Conservation (phyloP, 2,888 invertebrate genomes). For the Crossocerus cetratus region DNA sequence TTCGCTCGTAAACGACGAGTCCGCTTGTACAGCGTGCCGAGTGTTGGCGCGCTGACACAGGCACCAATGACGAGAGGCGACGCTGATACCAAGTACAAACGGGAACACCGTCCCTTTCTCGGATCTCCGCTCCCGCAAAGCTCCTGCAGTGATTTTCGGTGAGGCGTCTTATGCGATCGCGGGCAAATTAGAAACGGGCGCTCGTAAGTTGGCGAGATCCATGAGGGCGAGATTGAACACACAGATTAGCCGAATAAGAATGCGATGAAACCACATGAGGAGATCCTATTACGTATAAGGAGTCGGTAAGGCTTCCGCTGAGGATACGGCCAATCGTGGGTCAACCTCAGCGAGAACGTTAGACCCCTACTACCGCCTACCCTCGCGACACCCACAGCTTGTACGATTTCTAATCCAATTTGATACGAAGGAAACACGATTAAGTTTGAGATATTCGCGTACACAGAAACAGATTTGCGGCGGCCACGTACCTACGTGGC, state of each 20-base stretch:
- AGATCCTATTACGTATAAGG: slow-evolving; percentile 77
- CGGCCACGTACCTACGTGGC: background rate
- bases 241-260: slow-evolving; percentile 72
- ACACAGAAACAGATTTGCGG: slow-evolving; percentile 31
- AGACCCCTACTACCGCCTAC: slow-evolving; percentile 54
- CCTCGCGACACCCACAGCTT: slow-evolving; percentile 70
- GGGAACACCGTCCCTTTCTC: slow-evolving; percentile 6
- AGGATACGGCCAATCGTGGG: slow-evolving; percentile 76
- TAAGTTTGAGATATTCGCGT: slow-evolving; percentile 69
- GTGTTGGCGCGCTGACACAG: slow-evolving; percentile 36
- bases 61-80: slow-evolving; percentile 33
- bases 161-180: background rate
- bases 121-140: background rate
- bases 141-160: background rate
- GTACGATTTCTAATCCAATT: slow-evolving; percentile 77
- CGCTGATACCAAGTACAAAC: slow-evolving; percentile 34
- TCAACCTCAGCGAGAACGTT: slow-evolving; percentile 69
- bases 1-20: slow-evolving; percentile 53
- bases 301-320: slow-evolving; percentile 76
- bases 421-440: slow-evolving; percentile 72
- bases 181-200: background rate
- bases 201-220: slow-evolving; percentile 20
- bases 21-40: slow-evolving; percentile 26
- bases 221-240: slow-evolving; percentile 48
- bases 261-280: slow-evolving; percentile 75